Percentiles rank a stretch among this genome's conserved stretches.
Conservation (phyloP, 2,113 vertebrate genomes). For the Hypocryptadius cinnamomeus region DNA sequence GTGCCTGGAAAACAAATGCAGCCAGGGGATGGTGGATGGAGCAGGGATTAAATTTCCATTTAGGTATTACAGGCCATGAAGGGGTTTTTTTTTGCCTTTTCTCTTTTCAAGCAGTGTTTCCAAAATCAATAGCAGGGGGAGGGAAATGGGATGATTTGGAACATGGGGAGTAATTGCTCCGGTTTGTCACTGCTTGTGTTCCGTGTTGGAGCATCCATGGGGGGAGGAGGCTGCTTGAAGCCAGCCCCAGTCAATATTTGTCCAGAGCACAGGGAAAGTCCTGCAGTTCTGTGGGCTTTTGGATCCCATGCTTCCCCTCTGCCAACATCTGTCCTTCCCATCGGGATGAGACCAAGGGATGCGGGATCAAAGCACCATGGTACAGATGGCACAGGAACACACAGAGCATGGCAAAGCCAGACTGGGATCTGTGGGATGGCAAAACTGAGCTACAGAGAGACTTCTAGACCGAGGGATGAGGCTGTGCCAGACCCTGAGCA, state of each 20-base stretch:
- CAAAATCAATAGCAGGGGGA: slow-evolving; percentile 24
- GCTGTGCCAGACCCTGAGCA: fast-evolving
- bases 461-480: not conserved
- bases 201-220: not conserved
- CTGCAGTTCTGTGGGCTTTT: not conserved
- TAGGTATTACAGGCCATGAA: slow-evolving; percentile 12
- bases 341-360: not conserved
- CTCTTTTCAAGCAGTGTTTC: slow-evolving; percentile 7
- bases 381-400: not conserved
- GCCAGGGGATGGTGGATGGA: not conserved
- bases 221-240: not conserved
- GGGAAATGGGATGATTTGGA: slow-evolving; percentile 23
- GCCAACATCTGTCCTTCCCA: not conserved
- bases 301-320: not conserved
- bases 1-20: slow-evolving; percentile 47
- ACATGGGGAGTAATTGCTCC: slow-evolving; percentile 10
- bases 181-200: not conserved
- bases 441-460: not conserved
- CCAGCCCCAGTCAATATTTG: not conserved
- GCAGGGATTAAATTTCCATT: slow-evolving; percentile 56
- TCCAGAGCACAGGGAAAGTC: not conserved
- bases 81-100: not conserved
- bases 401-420: not conserved
- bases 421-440: fast-evolving
- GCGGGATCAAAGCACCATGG: not conserved